Base-by-base conservation (phyloP, 2,113 vertebrate genomes). In the Labrus mixtus region DNA sequence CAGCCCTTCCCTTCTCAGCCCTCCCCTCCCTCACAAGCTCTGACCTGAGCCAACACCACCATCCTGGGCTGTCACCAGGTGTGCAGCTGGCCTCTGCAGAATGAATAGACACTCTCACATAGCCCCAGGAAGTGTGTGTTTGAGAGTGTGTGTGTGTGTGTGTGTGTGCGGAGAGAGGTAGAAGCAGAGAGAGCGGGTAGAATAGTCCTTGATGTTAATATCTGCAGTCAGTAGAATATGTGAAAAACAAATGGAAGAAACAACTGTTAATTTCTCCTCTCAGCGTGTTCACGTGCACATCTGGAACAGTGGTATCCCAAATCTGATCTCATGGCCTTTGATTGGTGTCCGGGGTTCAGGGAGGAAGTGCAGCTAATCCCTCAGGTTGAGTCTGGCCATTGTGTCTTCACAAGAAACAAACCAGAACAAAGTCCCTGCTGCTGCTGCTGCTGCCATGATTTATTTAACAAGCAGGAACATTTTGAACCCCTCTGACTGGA, bases 81-180 rank as follows among this genome's bases (percentile, higher is more conserved):
- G 91, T 89, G 84, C 89, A 87, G 86, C 87, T 86, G 88, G 82
- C 84, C 85, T 88, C 82, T 43, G 25, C 68, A 43, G 77, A 86
- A 92, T 93, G 87, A 92, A 92, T 89, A 82, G 89, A 85, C 89
- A 88, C 87, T 84, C 88, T 91, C 88, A 91, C 79, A 76, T 79
- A 48, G 64, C 78, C 84, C 61, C 22, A 65, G 85, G 85, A 90
- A 87, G 76, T 82, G 76, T 88, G 74, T 72, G 69, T 54, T 64
- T 15, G 58, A 36, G 73, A 75, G 80, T 76, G 59, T 75, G 33
- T 77, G 69, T 79, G 79, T 77, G 69, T 79, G 79, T n/a, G 80
- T 76, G 59, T 75, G 33, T 77, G 69, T 79, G 79, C 77, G 66
- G 68, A 39, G 53, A 65, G 68, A 80, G 80, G 68, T 59, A 57